Base-by-base conservation (phyloP, 2,797 vertebrate species). In the Amblyraja radiata region DNA sequence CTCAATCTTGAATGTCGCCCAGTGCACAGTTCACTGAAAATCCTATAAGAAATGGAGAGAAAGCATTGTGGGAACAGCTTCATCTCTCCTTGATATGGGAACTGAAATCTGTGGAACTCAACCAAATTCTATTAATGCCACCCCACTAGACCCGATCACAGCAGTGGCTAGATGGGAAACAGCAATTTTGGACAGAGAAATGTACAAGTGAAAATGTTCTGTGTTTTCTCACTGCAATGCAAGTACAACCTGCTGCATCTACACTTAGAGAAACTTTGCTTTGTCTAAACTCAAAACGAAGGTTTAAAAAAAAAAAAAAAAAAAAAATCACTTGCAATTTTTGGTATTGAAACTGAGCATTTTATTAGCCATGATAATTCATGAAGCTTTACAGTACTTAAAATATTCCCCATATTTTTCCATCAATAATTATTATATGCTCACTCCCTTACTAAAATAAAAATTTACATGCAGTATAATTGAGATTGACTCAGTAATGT, bases 351-450 rank as follows among this genome's bases (percentile, higher is more conserved):
- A 92, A 74, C 14, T 76, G 21, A 74, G 39, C 36, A 39, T 73
- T 92, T 92, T 92, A 92, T 92, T 92, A 11, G 3, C 23, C 83
- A 63, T 84, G 90, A 91, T 88, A 88, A 88, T 90, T 90, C 32
- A 46, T 92, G 46, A 73, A 92, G 46, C 68, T 92, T 14, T 92
- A 54, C 68, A 92, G 21, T 92, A 92, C 68, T 92, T 92, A 46
- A 92, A 92, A 54, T 92, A 73, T 92, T 92, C 39, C 21, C 39
- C 92, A 76, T 74, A 92, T 54, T 76, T 92, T 54, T 91, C 90
- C 73, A 32, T 54, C 90, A 92, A 7, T 91, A 74, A 92, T 92
- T 74, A 73, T 46, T 46, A 39, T 92, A 74, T 73, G 71, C 23
- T 92, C 18, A 74, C 36, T 91, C 32, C 16, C 23, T 92, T 92